Conservation (phyloP, 92 coral and sea anemone genomes). For the Heliopora coerulea region DNA sequence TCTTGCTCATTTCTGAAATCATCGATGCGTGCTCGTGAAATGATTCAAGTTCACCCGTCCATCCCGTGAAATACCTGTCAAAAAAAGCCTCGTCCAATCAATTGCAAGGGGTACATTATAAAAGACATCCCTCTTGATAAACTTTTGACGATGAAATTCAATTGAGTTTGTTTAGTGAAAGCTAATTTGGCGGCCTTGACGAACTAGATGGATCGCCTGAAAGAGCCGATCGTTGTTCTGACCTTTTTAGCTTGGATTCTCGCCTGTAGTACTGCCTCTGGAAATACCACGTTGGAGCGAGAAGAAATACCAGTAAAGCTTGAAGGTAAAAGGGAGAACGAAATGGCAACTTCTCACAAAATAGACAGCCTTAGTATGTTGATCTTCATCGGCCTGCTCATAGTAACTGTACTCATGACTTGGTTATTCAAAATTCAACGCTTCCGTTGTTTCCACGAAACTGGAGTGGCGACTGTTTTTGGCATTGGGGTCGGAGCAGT, state of each 20-base stretch:
- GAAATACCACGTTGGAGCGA: background rate
- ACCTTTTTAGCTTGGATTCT: background rate
- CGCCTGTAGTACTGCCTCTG: background rate
- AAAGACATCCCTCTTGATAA: too few relatives aligned
- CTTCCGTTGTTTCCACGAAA: constrained; percentile 88
- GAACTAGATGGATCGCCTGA: too few relatives aligned
- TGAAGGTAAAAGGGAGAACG: constrained; percentile 93
- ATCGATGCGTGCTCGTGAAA: too few relatives aligned
- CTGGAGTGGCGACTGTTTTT: constrained; percentile 95
- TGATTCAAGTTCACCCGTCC: background rate
- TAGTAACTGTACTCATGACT: constrained; percentile 81
- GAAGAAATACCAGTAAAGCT: constrained; percentile 83
- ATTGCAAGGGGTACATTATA: too few relatives aligned
- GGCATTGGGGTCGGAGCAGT: constrained; percentile 88
- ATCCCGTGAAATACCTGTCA: background rate
- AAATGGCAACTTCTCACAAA: constrained; percentile 92
- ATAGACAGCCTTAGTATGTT: constrained; percentile 95
- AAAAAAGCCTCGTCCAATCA: background rate
- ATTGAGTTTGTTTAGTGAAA: too few relatives aligned
- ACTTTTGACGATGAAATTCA: too few relatives aligned
- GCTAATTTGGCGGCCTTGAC: too few relatives aligned
- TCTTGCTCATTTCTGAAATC: too few relatives aligned
- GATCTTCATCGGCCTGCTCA: constrained; percentile 81
- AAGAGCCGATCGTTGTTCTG: too few relatives aligned
- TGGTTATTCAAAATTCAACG: constrained; percentile 97